A percentile compares a stretch with the other conserved stretches of the same genome.
These are phyloP conservation scores for Phalacrocorax pelagicus DNA, from an alignment of 2,113 vertebrate species.

Conservation along the genomic window DNA sequence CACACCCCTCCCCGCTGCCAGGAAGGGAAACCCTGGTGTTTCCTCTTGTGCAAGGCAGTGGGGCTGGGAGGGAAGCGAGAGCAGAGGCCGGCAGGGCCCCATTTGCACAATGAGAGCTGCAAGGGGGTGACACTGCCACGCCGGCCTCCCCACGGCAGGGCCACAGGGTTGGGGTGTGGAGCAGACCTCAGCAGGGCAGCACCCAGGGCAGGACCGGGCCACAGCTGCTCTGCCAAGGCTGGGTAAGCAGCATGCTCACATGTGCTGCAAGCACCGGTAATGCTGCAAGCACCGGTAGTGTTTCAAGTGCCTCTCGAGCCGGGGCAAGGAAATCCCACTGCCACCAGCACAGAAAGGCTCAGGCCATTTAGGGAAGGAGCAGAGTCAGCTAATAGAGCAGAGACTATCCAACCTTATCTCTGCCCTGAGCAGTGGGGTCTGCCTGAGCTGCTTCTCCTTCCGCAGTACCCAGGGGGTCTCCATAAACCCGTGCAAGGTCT, in stretches of 20 bases:
- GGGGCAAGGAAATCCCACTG: rapidly evolving
- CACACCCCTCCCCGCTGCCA: not conserved
- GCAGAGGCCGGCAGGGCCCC: not conserved
- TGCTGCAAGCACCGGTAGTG: rapidly evolving
- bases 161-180: not conserved
- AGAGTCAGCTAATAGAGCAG: too few species aligned
- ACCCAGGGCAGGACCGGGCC: not conserved
- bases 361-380: not conserved
- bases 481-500: not conserved
- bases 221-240: not conserved
- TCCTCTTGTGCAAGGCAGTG: not conserved
- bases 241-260: too few species aligned
- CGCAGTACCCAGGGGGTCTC: not conserved
- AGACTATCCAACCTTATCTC: not conserved
- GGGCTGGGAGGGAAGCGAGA: not conserved
- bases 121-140: not conserved
- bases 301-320: rapidly evolving
- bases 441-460: not conserved
- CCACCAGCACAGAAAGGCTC: not conserved
- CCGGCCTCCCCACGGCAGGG: rapidly evolving
- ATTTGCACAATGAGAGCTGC: not conserved
- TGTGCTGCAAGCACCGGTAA: not conserved
- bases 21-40: not conserved
- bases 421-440: not conserved
- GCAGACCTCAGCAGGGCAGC: not conserved